phyloP scores from a whole-genome alignment of 1,140 invertebrate genomes.

The Neoseiulus cucumeris region DNA sequence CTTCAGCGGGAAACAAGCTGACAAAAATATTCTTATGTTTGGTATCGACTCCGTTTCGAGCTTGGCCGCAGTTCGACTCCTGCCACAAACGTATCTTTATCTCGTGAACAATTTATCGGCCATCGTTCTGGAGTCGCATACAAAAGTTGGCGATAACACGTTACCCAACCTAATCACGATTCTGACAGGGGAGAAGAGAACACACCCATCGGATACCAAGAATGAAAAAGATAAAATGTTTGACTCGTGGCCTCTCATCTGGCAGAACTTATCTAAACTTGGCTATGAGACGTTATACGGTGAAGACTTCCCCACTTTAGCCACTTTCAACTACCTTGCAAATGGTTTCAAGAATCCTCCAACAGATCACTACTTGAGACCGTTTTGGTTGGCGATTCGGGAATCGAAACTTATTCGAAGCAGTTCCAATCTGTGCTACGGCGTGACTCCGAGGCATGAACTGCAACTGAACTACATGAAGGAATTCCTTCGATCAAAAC shows the following conservation, averaged over 20 bases:
- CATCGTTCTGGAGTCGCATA: conserved; percentile 22
- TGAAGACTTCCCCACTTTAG: conserved; percentile 51
- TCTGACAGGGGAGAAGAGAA: conserved; percentile 22
- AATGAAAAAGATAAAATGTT: neutral
- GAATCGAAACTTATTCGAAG: conserved; percentile 14
- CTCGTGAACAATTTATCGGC: conserved; percentile 15
- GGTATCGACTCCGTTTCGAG: conserved; percentile 23
- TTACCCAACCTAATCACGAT: conserved; percentile 29
- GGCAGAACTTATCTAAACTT: conserved; percentile 30
- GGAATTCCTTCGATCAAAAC: conserved; percentile 17
- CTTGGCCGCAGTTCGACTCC: conserved; percentile 23
- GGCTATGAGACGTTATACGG: conserved; percentile 55
- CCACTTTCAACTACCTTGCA: conserved; percentile 59
- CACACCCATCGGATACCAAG: neutral
- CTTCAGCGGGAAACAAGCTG: neutral
- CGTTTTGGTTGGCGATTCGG: conserved; percentile 34
- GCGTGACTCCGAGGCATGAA: conserved; percentile 16
- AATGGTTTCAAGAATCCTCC: conserved; percentile 52
- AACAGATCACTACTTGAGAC: conserved; percentile 57
- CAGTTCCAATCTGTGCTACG: conserved; percentile 17
- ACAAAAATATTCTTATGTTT: conserved; percentile 21
- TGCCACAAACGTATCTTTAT: conserved; percentile 19
- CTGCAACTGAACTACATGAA: conserved; percentile 20
- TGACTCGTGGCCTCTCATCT: conserved; percentile 20
- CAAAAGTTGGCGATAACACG: conserved; percentile 30